Conservation (phyloP, 2,797 vertebrate species). For the Erethizon dorsatum region DNA sequence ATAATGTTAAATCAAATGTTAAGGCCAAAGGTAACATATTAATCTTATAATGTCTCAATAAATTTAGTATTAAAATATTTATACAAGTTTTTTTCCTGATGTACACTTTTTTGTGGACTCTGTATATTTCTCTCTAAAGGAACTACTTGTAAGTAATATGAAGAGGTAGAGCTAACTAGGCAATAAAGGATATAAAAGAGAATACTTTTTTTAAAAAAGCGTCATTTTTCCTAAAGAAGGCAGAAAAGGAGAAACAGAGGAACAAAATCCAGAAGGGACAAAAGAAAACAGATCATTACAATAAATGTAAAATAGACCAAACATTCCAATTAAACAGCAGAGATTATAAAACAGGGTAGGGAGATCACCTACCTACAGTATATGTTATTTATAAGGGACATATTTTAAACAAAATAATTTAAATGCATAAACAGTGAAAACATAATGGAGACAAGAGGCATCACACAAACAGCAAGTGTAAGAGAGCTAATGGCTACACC, state of each 20-base stretch:
- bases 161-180: neutral
- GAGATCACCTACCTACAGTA: neutral
- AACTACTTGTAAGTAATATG: neutral
- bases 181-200: neutral
- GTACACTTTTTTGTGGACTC: neutral
- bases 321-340: neutral
- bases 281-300: neutral
- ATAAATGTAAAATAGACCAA: constrained; percentile 26
- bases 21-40: neutral
- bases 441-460: neutral
- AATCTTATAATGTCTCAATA: neutral
- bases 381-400: neutral
- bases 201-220: neutral
- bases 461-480: neutral
- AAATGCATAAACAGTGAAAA: constrained; percentile 26
- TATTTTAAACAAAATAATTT: constrained; percentile 1
- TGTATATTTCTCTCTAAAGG: neutral
- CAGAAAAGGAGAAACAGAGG: neutral
- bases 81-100: neutral
- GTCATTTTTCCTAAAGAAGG: neutral
- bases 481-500: neutral
- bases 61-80: neutral
- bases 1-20: neutral
- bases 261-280: neutral
- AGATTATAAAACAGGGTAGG: neutral